These are phyloP conservation scores for Acanthurus leucopareius DNA, from an alignment of 2,797 vertebrate genomes.

Conservation along the genomic window DNA sequence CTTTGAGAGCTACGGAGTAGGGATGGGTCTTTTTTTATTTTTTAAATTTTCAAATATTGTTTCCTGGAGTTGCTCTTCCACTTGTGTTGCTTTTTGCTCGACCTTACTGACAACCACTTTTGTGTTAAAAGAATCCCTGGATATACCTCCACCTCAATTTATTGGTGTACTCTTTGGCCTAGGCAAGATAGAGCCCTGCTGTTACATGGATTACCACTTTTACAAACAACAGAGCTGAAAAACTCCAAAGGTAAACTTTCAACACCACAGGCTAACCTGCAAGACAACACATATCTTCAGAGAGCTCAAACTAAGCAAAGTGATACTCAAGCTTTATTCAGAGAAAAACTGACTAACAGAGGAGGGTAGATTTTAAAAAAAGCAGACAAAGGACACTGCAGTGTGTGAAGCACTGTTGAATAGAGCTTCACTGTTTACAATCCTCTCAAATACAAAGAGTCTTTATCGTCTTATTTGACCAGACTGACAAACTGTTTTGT, in stretches of 20 bases:
- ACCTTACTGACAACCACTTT: background rate
- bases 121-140: background rate
- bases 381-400: background rate
- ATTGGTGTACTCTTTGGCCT: conserved; percentile 5
- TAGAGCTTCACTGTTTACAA: background rate
- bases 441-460: background rate
- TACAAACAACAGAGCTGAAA: conserved; percentile 6
- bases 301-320: conserved; percentile 5
- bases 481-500: background rate
- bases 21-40: too few relatives aligned
- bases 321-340: background rate
- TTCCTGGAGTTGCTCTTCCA: too few relatives aligned
- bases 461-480: background rate
- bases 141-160: background rate
- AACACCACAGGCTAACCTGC: background rate
- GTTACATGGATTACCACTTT: conserved; percentile 16
- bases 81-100: background rate
- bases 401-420: background rate
- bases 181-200: conserved; percentile 7
- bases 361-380: background rate
- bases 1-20: background rate
- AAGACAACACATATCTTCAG: background rate
- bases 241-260: conserved; percentile 1
- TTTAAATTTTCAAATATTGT: too few relatives aligned
- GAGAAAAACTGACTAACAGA: background rate